A percentile compares a stretch with the other conserved stretches of the same genome.
Evolutionary conservation across 2,888 invertebrate genomes (phyloP).

Genomic region (Drosophila anomelani): DNA sequence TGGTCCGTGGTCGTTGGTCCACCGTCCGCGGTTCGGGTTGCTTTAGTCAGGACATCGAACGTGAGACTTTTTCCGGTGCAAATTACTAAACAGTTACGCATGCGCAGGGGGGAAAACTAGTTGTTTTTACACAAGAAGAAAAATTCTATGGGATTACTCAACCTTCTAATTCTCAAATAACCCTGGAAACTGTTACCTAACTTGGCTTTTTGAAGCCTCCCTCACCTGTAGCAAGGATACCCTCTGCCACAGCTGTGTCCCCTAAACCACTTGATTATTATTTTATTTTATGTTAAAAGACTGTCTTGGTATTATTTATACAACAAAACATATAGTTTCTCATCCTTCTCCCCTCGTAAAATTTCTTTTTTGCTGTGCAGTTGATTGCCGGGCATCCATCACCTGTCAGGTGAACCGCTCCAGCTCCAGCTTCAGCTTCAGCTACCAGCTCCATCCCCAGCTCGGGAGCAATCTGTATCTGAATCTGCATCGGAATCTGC

Average conservation of each 20-base stretch:
- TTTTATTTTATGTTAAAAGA: neutral
- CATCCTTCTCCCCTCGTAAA: neutral
- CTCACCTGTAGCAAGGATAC: neutral
- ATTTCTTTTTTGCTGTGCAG: slow-evolving; percentile 9
- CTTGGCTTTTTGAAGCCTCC: neutral
- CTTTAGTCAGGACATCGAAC: slow-evolving; percentile 42
- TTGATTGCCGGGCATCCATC: slow-evolving; percentile 58
- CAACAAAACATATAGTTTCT: neutral
- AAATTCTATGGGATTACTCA: neutral
- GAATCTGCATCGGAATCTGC: slow-evolving; percentile 47
- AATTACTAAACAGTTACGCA: slow-evolving; percentile 79
- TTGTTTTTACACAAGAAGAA: slow-evolving; percentile 32
- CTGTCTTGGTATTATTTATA: neutral
- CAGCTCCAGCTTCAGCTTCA: neutral
- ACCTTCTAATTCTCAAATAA: neutral
- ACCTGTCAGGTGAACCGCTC: slow-evolving; percentile 41
- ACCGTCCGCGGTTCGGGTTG: neutral
- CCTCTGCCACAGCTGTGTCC: neutral
- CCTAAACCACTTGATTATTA: neutral
- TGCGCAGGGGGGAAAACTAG: slow-evolving; percentile 65
- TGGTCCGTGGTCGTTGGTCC: neutral
- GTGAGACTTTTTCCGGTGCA: slow-evolving; percentile 63
- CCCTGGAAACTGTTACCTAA: neutral
- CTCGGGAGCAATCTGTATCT: slow-evolving; percentile 20
- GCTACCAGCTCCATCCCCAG: slow-evolving; percentile 14